Conservation (phyloP, 2,797 vertebrate species). For the Rachycentron canadum region DNA sequence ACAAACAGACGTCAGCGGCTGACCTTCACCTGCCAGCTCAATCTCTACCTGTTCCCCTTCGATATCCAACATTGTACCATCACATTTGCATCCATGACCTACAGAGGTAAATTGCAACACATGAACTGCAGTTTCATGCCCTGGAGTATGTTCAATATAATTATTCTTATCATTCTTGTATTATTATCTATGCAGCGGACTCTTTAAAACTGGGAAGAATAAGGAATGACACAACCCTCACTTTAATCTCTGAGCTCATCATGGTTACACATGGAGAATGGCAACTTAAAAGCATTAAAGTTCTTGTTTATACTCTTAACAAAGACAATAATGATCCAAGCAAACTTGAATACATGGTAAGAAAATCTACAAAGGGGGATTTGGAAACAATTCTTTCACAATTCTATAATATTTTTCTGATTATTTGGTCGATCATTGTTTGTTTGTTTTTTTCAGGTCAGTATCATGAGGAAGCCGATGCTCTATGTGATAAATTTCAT, state of each 20-base stretch:
- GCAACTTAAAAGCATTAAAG: constrained; percentile 35
- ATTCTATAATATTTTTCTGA: background rate
- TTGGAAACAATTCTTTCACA: accelerated
- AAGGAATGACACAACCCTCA: accelerated
- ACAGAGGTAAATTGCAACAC: background rate
- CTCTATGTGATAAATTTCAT: constrained; percentile 85
- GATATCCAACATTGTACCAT: constrained; percentile 51
- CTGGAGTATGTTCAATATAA: background rate
- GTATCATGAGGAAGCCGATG: constrained; percentile 61
- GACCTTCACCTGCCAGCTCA: constrained; percentile 67
- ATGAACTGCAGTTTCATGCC: background rate
- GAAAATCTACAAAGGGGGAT: background rate
- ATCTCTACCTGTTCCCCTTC: constrained; percentile 60
- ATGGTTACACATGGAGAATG: constrained; percentile 76
- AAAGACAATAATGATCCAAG: accelerated
- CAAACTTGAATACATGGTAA: constrained; percentile 48
- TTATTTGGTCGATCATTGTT: background rate
- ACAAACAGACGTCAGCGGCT: background rate
- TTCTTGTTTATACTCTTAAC: accelerated
- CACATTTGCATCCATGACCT: constrained; percentile 41
- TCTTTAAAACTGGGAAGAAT: background rate
- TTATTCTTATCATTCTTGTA: background rate
- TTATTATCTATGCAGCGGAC: background rate
- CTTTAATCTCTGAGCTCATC: accelerated
- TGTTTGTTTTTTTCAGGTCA: constrained; percentile 50